phyloP scores from a whole-genome alignment of 2,113 vertebrate species.

The Baryphthengus martii region DNA sequence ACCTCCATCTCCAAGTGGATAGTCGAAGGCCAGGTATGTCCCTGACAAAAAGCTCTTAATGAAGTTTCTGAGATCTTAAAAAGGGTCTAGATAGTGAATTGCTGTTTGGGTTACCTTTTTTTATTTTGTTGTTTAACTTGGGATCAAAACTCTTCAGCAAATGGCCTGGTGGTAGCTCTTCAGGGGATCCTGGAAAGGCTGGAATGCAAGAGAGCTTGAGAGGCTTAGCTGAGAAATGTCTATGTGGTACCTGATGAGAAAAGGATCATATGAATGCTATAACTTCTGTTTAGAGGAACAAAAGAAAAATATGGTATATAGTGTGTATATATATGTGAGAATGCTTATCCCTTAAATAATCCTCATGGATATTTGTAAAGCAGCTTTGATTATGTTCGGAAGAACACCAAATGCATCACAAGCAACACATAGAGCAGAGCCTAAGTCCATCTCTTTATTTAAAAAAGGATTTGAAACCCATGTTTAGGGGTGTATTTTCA shows the following conservation, averaged over 20 bases:
- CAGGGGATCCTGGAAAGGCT: not conserved
- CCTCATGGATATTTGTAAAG: not conserved
- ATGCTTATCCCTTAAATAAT: not conserved
- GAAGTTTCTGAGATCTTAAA: not conserved
- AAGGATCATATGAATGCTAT: not conserved
- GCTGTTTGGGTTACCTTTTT: not conserved
- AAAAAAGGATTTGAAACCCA: not conserved
- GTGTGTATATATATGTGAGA: not conserved
- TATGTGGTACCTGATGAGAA: not conserved
- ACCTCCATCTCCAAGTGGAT: conserved; percentile 87
- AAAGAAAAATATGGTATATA: not conserved
- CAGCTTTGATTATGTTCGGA: not conserved
- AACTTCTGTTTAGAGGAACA: not conserved
- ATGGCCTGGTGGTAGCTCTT: not conserved
- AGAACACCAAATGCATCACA: not conserved
- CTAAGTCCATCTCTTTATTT: not conserved
- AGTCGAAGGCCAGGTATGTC: conserved; percentile 84
- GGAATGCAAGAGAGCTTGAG: not conserved
- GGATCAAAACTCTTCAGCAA: not conserved
- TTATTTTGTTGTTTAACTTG: not conserved
- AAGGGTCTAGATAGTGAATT: not conserved
- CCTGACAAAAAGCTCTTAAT: not conserved
- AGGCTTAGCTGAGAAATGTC: not conserved
- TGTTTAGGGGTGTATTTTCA: not conserved
- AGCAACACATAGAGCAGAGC: not conserved